phyloP scores from a whole-genome alignment of 2,888 invertebrate genomes.

The Mystacides longicornis region DNA sequence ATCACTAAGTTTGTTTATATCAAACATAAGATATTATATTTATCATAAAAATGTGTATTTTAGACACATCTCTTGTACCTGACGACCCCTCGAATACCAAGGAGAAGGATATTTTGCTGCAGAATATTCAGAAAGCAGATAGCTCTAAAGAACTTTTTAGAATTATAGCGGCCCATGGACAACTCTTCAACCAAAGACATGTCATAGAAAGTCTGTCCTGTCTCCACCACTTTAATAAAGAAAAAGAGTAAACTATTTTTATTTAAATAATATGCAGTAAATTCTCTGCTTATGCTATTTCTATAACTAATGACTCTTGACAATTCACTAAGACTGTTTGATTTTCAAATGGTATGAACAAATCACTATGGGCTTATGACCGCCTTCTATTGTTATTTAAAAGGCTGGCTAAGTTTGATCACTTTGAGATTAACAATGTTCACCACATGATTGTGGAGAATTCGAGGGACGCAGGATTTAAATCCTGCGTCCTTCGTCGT shows the following conservation, averaged over 20 bases:
- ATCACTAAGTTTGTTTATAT: not conserved
- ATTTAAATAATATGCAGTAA: not conserved
- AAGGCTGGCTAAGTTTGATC: too few species aligned
- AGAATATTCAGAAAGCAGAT: slow-evolving; percentile 13
- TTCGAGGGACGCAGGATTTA: too few species aligned
- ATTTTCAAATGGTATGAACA: too few species aligned
- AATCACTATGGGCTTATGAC: too few species aligned
- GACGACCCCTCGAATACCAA: slow-evolving; percentile 2
- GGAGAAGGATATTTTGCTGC: slow-evolving; percentile 14
- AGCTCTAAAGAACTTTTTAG: slow-evolving; percentile 12
- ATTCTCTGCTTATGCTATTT: not conserved
- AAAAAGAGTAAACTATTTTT: slow-evolving; percentile 1
- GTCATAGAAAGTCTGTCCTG: slow-evolving; percentile 49
- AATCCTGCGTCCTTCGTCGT: too few species aligned
- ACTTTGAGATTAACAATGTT: not conserved
- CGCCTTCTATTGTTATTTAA: too few species aligned
- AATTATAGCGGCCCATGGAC: slow-evolving; percentile 12
- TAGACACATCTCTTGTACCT: not conserved
- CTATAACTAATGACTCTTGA: not conserved
- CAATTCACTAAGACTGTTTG: too few species aligned
- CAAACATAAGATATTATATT: not conserved
- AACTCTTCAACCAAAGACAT: slow-evolving; percentile 45
- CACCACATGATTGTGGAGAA: not conserved
- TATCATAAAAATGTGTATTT: not conserved
- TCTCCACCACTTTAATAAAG: slow-evolving; percentile 36